Conservation (phyloP, 2,888 invertebrate species). For the Achlya flavicornis region DNA sequence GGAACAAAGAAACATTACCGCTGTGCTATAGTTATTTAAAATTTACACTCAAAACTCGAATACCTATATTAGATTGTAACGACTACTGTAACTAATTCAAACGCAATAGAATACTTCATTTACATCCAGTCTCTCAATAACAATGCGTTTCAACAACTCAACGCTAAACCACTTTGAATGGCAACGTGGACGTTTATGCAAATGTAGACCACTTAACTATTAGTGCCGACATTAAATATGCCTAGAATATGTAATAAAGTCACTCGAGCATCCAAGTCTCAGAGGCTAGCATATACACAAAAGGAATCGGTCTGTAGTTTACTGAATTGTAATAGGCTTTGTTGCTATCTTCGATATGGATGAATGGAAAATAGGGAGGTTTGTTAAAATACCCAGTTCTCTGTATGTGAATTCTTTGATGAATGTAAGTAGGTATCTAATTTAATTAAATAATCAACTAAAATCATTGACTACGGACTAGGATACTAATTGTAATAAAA, state of each 20-base stretch:
- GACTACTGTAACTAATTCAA: no score
- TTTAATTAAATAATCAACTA: no score
- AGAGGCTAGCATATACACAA: neutral
- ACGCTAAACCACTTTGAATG: constrained; percentile 15
- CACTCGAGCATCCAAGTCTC: neutral
- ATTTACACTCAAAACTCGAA: no score
- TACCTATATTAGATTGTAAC: neutral
- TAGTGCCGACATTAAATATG: constrained; percentile 6
- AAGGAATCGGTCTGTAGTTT: neutral
- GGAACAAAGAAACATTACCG: no score
- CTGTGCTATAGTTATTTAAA: no score
- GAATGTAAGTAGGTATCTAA: no score
- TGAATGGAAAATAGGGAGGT: no score
- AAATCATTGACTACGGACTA: neutral
- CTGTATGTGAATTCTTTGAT: no score
- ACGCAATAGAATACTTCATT: no score
- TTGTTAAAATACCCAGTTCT: no score
- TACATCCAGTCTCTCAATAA: neutral
- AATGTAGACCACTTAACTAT: constrained; percentile 15
- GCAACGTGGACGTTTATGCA: constrained; percentile 17
- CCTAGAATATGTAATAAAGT: constrained; percentile 72
- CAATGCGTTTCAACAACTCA: constrained; percentile 11
- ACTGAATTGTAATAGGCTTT: neutral
- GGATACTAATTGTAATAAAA: no score
- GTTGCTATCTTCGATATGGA: neutral